These are phyloP conservation scores for Brachypalpus laphriformis DNA, from an alignment of 2,888 invertebrate species.

Conservation along the genomic window DNA sequence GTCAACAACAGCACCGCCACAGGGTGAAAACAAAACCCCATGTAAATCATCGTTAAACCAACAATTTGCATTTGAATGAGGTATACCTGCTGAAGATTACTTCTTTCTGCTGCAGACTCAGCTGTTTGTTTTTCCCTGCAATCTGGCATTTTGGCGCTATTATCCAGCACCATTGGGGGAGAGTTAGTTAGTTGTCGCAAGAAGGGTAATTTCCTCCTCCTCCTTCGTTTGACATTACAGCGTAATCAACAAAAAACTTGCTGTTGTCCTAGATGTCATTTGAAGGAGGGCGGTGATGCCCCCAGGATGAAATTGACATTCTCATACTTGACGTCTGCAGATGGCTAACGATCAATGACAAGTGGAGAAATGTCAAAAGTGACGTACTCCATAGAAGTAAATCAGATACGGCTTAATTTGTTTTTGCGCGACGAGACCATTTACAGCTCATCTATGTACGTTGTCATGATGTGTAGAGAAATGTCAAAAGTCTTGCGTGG, in stretches of 20 bases:
- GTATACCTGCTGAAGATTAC: constrained; percentile 22
- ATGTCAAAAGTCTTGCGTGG: neutral
- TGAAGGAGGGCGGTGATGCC: neutral
- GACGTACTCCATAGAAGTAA: neutral
- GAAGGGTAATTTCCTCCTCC: neutral
- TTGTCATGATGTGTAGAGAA: neutral
- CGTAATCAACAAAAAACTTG: neutral
- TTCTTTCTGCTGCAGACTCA: constrained; percentile 9
- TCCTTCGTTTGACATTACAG: neutral
- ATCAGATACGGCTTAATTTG: neutral
- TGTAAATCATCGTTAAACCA: constrained; percentile 54
- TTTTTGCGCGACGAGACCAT: neutral
- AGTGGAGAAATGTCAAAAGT: neutral
- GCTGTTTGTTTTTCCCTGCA: constrained; percentile 24
- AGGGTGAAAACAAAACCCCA: constrained; percentile 2
- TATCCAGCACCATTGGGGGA: neutral
- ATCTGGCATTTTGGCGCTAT: neutral
- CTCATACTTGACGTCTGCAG: too few species aligned
- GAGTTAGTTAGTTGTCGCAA: neutral
- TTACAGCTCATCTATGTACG: neutral
- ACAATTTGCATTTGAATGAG: constrained; percentile 69
- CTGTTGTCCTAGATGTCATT: neutral
- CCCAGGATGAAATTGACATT: neutral
- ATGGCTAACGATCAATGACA: neutral
- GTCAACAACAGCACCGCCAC: constrained; percentile 17